Evolutionary conservation across 2,797 vertebrate genomes (phyloP).

Genomic region (Novumbra hubbsi): DNA sequence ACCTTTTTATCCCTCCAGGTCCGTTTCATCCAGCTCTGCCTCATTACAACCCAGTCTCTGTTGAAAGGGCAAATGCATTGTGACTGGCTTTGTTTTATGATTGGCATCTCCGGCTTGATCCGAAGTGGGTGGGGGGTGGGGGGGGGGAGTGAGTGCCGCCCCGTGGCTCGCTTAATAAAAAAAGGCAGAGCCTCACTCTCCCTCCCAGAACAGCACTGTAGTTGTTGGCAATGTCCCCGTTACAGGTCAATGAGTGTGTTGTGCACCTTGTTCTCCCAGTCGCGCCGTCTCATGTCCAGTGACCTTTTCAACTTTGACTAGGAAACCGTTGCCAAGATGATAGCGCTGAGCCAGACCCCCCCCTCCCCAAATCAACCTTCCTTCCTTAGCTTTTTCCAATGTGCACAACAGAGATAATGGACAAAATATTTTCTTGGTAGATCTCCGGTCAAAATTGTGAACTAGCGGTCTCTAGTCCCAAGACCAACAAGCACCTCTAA

Average conservation of each 20-base stretch:
- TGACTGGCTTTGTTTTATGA: conserved; percentile 76
- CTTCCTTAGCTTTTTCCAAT: background rate
- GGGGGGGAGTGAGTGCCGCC: conserved; percentile 2
- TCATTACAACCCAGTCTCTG: conserved; percentile 65
- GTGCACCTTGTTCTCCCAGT: conserved; percentile 52
- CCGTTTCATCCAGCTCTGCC: conserved; percentile 29
- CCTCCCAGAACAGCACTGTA: conserved; percentile 43
- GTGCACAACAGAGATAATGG: too few species aligned
- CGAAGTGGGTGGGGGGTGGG: conserved; percentile 20
- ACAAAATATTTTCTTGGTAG: too few species aligned
- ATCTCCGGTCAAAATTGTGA: background rate
- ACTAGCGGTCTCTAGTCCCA: background rate
- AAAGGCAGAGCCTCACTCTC: conserved; percentile 19
- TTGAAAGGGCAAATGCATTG: conserved; percentile 61
- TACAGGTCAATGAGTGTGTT: conserved; percentile 68
- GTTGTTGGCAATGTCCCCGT: conserved; percentile 52
- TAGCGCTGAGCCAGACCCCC: conserved; percentile 9
- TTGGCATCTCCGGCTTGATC: conserved; percentile 60
- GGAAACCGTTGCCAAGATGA: conserved; percentile 41
- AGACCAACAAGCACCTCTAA: background rate
- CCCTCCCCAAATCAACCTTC: background rate
- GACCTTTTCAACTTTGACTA: conserved; percentile 64
- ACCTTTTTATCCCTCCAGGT: conserved; percentile 5
- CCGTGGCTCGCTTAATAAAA: conserved; percentile 46
- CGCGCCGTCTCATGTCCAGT: conserved; percentile 50